Evolutionary conservation across 1,140 invertebrate genomes (phyloP), one percentile per base, ranked within the genome.

Genomic region (Drosophila prosaltans): DNA sequence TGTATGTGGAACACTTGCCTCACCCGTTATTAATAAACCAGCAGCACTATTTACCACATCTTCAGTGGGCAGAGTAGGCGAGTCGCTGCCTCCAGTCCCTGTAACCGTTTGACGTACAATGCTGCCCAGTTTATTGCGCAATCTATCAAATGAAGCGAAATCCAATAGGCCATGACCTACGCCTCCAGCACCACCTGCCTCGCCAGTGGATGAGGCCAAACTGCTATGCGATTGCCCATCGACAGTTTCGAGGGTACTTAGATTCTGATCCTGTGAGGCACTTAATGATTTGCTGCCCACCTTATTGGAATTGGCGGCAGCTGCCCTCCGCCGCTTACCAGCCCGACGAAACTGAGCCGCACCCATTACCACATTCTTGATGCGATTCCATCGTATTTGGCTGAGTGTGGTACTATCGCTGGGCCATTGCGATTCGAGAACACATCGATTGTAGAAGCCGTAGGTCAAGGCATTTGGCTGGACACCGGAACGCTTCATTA

Each of bases 381-480:
- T 93, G 93, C 98, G 98, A 91, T 97, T 98, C 98, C 98, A 99
- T 82, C 98, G 94, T 7, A 98, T 86, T 83, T 97, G 96, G 78
- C 96, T 91, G 28, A 94, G 95, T 91, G 96, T 97, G 6, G 95
- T 95, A 93, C 96, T 96, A 81, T 97, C 96, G 10, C 96, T 96
- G 2, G 98, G 97, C 98, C 98, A 99, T 70, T 97, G 96, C 28
- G 98, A 97, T 93, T 99, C 98, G 24, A 99, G 93, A 11, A 99
- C 98, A 85, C 95, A 95, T 43, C 94, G 92, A 90, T 95, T 95
- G 78, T 95, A 95, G 70, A 95, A 94, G 65, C 98, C 98, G 92
- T 99, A 99, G 0, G 99, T 99, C 40, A 99, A 95, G 10, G 99
- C 99, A 92, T 99, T 99, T 2, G 98, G 98, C 90, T 98, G 97